Conservation (phyloP, 2,888 invertebrate genomes). For the Pelosia muscerda region DNA sequence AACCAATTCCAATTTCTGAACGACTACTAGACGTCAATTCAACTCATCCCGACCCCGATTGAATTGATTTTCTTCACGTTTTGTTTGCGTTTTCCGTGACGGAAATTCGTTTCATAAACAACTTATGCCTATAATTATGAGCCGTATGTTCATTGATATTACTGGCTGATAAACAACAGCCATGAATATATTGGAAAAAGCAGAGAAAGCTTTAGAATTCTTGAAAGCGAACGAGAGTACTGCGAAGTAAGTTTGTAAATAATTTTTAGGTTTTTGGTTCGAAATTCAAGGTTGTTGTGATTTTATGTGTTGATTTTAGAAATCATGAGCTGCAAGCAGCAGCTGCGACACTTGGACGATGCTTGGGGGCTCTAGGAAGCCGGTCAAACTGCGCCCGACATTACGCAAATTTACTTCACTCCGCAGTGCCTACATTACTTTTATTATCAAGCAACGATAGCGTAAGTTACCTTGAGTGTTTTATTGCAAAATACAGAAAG, state of each 20-base stretch:
- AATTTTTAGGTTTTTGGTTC: conserved; percentile 33
- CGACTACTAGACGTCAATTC: conserved; percentile 34
- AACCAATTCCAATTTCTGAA: conserved; percentile 29
- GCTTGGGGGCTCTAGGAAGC: conserved; percentile 78
- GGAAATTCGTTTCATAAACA: conserved; percentile 50
- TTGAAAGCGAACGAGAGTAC: conserved; percentile 75
- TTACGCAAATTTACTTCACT: conserved; percentile 77
- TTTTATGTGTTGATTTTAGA: conserved; percentile 61
- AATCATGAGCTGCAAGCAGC: conserved; percentile 79
- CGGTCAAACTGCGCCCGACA: conserved; percentile 78
- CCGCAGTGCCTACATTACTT: conserved; percentile 77
- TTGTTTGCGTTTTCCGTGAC: conserved; percentile 64
- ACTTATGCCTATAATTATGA: conserved; percentile 55
- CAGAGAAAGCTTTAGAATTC: conserved; percentile 81
- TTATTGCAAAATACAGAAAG: conserved; percentile 29
- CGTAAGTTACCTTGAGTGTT: conserved; percentile 67
- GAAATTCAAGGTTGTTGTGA: conserved; percentile 31
- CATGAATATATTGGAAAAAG: conserved; percentile 83
- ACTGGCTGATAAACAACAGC: conserved; percentile 54
- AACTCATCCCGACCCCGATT: conserved; percentile 43
- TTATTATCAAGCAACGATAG: conserved; percentile 80
- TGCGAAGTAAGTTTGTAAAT: conserved; percentile 68
- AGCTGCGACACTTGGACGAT: conserved; percentile 79
- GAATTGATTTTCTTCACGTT: conserved; percentile 68
- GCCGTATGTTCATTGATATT: conserved; percentile 26